phyloP scores from a whole-genome alignment of 2,113 vertebrate species.

The Rhinolophus sinicus region DNA sequence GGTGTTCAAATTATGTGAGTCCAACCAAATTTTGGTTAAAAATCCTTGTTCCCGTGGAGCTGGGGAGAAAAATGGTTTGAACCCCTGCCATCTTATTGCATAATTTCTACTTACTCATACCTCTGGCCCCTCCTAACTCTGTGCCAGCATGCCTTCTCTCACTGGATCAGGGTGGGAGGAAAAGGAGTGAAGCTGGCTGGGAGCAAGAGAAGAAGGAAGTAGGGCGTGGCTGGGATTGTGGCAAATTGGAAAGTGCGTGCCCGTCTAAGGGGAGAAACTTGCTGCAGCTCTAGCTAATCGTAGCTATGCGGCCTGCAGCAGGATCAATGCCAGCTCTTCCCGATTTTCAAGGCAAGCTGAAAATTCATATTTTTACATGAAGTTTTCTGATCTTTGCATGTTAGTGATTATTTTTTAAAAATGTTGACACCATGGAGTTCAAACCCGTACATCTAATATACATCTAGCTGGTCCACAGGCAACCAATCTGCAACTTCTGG shows the following conservation, averaged over 20 bases:
- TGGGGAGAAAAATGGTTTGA: constrained; percentile 18
- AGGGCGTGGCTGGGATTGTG: not conserved
- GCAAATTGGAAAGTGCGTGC: not conserved
- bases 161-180: not conserved
- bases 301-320: not conserved
- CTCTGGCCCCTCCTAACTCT: not conserved
- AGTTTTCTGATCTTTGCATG: not conserved
- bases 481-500: not conserved
- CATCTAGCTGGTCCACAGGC: not conserved
- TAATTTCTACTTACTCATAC: constrained; percentile 27
- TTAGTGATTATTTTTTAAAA: not conserved
- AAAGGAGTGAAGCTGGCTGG: not conserved
- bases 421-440: not conserved
- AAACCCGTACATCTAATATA: not conserved
- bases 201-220: not conserved
- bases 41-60: not conserved
- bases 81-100: not conserved
- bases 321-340: not conserved
- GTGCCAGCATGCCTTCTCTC: not conserved
- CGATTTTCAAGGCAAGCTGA: not conserved
- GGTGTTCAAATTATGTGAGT: not conserved
- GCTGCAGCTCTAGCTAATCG: not conserved
- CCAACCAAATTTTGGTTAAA: constrained; percentile 11
- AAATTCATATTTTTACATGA: not conserved
- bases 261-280: not conserved